Percentiles rank a stretch among this genome's conserved stretches.
Conservation (phyloP, 1,140 invertebrate species). For the Drosophila mayri region DNA sequence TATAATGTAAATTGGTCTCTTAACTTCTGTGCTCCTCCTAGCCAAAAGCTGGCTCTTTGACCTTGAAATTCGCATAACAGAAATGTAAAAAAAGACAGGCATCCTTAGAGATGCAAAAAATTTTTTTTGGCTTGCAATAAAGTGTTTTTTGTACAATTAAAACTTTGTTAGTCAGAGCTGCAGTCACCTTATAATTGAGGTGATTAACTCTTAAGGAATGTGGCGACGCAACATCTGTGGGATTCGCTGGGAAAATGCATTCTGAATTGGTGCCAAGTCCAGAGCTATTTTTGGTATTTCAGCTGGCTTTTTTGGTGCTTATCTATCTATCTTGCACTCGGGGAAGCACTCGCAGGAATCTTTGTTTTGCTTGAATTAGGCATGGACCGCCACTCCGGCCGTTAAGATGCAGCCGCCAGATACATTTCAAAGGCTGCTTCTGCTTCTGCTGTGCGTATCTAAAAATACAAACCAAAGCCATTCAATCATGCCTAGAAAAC, state of each 20-base stretch:
- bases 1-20: too few relatives aligned
- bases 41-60: too few relatives aligned
- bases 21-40: too few relatives aligned
- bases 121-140: neutral
- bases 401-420: slow-evolving; percentile 30
- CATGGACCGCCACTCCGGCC: neutral
- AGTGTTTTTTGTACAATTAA: slow-evolving; percentile 13
- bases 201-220: slow-evolving; percentile 32
- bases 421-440: slow-evolving; percentile 36
- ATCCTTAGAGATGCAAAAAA: slow-evolving; percentile 2
- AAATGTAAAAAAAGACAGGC: neutral
- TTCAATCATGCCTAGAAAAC: slow-evolving; percentile 37
- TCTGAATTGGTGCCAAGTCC: slow-evolving; percentile 39
- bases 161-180: neutral
- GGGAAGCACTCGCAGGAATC: slow-evolving; percentile 6
- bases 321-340: slow-evolving; percentile 4
- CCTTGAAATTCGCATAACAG: too few relatives aligned
- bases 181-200: slow-evolving; percentile 27
- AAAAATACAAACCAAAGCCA: slow-evolving; percentile 34
- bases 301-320: neutral
- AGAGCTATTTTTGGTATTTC: slow-evolving; percentile 32
- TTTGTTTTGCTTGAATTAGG: slow-evolving; percentile 26
- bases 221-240: neutral
- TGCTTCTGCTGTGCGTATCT: slow-evolving; percentile 21
- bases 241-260: slow-evolving; percentile 10